phyloP scores from a whole-genome alignment of 2,113 vertebrate species.

The Aegotheles bennettii region DNA sequence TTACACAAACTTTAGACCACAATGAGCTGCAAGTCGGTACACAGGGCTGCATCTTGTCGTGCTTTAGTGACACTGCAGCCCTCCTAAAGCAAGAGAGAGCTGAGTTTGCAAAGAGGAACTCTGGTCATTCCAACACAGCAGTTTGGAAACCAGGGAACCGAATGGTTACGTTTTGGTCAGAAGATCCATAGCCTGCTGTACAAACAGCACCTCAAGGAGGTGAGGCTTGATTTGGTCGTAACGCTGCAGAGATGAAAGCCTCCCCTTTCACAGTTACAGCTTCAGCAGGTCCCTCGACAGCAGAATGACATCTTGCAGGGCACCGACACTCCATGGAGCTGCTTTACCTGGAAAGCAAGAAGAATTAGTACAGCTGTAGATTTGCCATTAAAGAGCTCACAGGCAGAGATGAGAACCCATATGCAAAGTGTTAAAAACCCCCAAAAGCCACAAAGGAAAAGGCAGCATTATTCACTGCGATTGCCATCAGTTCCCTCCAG shows the following conservation, averaged over 20 bases:
- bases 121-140: not conserved
- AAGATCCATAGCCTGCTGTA: not conserved
- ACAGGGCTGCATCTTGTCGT: not conserved
- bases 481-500: not conserved
- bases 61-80: not conserved
- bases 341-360: constrained; percentile 68
- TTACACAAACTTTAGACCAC: not conserved
- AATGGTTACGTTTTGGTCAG: not conserved
- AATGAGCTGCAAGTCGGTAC: not conserved
- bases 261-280: constrained; percentile 35
- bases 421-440: not conserved
- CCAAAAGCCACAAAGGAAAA: not conserved
- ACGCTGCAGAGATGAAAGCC: not conserved
- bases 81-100: not conserved
- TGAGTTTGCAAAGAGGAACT: not conserved
- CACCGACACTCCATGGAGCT: not conserved
- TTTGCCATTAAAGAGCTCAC: not conserved
- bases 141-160: not conserved
- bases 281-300: constrained; percentile 43
- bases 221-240: constrained; percentile 6
- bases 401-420: not conserved
- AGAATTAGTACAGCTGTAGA: not conserved
- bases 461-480: not conserved
- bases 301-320: constrained; percentile 12
- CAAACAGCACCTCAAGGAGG: constrained; percentile 19